Base-by-base conservation (phyloP, 2,888 invertebrate species). In the Lasioglossum marginatum region DNA sequence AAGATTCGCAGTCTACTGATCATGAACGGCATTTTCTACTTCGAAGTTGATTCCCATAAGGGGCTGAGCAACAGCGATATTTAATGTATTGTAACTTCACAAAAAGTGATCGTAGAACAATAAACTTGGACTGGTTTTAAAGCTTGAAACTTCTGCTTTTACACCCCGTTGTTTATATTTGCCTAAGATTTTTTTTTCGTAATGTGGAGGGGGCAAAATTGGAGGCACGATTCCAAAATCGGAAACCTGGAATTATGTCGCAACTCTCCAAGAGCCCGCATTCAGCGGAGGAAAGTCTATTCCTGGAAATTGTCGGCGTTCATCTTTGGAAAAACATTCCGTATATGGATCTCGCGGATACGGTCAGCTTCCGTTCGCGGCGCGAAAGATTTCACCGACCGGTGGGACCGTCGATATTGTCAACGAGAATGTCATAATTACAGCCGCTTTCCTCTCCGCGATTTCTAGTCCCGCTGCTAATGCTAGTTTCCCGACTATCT, bases 231-330 rank as follows among this genome's bases (percentile, higher is more conserved):
- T 48, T 84, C 89, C 92, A 88, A 91, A 92, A 91, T 91, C 88
- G 91, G 91, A 77, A 83, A 91, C 87, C 87, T 86, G 77, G 89
- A 84, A 84, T 86, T 85, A 76, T 57, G 79, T 78, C 76, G 82
- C 73, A 84, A 85, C 87, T 90, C 90, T 90, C 89, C 87, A 79
- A 87, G 89, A 89, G 89, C 83, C 79, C 78, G 57, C 72, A 82
- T 48, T 83, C 73, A 75, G 79, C 77, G 60, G 77, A 88, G 85
- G 92, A 90, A 92, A 90, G 88, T 91, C 60, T 77, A 83, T 92
- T 92, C 91, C 79, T 89, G 90, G 92, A 92, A 92, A 92, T 89
- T 87, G 73, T 78, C 77, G 78, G 82, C 77, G 82, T 75, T 31
- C 74, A 86, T 86, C 79, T 87, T 87, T 88, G 82, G 88, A 84